Evolutionary conservation across 2,113 vertebrate genomes (phyloP).

Genomic region (Channa maculata): DNA sequence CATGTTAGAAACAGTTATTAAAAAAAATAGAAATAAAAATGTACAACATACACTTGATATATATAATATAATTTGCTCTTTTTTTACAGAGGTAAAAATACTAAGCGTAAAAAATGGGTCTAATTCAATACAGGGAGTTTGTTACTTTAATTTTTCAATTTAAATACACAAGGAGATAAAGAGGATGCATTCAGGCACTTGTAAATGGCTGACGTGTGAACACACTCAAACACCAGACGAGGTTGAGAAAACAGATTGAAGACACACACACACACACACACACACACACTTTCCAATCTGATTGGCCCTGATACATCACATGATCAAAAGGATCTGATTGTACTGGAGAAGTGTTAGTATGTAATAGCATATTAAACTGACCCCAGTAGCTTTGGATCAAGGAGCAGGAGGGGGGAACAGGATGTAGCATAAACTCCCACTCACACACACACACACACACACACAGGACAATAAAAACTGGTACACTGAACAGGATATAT

Average conservation of each 20-base stretch:
- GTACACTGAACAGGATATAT: slow-evolving; percentile 68
- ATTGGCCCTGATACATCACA: slow-evolving; percentile 56
- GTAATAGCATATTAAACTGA: slow-evolving; percentile 42
- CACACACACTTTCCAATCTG: slow-evolving; percentile 37
- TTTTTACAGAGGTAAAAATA: slow-evolving; percentile 96
- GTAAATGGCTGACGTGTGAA: slow-evolving; percentile 91
- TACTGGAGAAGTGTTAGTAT: slow-evolving; percentile 35
- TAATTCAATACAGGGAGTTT: slow-evolving; percentile 84
- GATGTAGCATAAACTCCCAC: slow-evolving; percentile 36
- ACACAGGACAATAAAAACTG: background rate
- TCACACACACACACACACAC: slow-evolving; percentile 36
- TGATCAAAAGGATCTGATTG: slow-evolving; percentile 41
- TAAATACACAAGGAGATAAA: slow-evolving; percentile 87
- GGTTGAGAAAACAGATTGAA: slow-evolving; percentile 57
- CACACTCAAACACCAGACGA: slow-evolving; percentile 72
- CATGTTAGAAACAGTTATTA: slow-evolving; percentile 89
- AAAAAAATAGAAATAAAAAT: slow-evolving; percentile 92
- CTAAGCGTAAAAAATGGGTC: slow-evolving; percentile 86
- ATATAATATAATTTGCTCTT: slow-evolving; percentile 88
- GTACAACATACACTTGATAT: slow-evolving; percentile 98
- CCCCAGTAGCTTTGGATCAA: slow-evolving; percentile 63
- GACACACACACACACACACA: slow-evolving; percentile 24
- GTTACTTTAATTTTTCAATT: slow-evolving; percentile 81
- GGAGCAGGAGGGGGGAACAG: slow-evolving; percentile 47
- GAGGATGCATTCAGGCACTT: slow-evolving; percentile 93